Evolutionary conservation across 1,140 invertebrate genomes (phyloP), one percentile per base, ranked within the genome.

Genomic region (Oscheius sp.): DNA sequence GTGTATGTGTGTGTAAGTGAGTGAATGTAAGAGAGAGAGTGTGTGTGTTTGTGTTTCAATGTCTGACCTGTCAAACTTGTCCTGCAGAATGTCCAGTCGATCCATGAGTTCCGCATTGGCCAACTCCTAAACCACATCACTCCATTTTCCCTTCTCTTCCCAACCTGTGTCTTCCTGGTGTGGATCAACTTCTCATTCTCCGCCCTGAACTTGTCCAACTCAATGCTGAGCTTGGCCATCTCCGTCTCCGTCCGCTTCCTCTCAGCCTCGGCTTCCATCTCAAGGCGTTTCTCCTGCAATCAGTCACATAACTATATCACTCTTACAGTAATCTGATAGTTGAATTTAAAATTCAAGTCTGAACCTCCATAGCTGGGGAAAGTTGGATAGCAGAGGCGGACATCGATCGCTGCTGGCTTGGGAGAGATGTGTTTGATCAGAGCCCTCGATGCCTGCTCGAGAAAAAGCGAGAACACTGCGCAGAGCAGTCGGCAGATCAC

Each of bases 71-170:
- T 68, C 69, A 7, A 32, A 59, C 20, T 71, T 71, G 15, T 64
- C 29, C 20, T 71, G 58, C 29, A 71, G 23, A 3, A 36, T 23
- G 3, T 42, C 69, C 23, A 71, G 32, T 28, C 59, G 52, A 58
- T 74, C 75, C 28, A 49, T 58, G 4, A 76, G 72, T 28, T 76
- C 66, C 7, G 63, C 74, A 46, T 77, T 78, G 26, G 64, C 64
- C 46, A 74, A 36, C 32, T 77, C 75, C 71, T 73, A 42, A 62
- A 55, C 7, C 7, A 55, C 15, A 23, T 20, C 38, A n/a, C 10
- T 42, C 38, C n/a, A n/a, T n/a, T n/a, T n/a, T n/a, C 38, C n/a
- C 38, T 10, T 23, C 7, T 20, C 28, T 42, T n/a, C 7, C 38
- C n/a, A 42, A 55, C 49, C 49, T 55, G 49, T 20, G 62, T 32